Evolutionary conservation across 2,113 vertebrate species (phyloP), one percentile per base, ranked within the genome.

Genomic region (Gnathonemus echidnorhynchus): DNA sequence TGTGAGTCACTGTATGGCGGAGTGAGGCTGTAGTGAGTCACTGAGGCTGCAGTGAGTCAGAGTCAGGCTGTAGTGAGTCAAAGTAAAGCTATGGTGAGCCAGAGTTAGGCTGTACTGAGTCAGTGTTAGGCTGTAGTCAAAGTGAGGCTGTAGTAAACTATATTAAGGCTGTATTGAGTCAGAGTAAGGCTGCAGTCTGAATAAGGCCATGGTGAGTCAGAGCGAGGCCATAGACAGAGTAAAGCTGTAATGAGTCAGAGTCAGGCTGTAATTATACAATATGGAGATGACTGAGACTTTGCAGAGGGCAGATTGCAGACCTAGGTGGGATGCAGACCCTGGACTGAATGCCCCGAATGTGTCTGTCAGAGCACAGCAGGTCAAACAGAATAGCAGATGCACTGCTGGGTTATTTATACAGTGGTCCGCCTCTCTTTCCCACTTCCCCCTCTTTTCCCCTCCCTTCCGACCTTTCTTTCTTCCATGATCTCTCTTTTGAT

Each of bases 331-430:
- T 90, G 91, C 91, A 90, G 66, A 80, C 19, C 19, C 58, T 42
- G 46, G 21, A 58, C 42, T 35, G 46, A n/a, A 66, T 5, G 35
- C 74, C 74, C 87, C 4, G 17, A 42, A 52, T 48, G 58, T 39
- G 53, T 53, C 45, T 86, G 86, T 48, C 49, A 35, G 74, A 19
- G 48, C 50, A 77, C 66, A 62, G 84, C 80, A 80, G 49, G 88
- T 87, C 85, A 91, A 91, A 91, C 84, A 87, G 90, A 88, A 87
- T 91, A 31, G 53, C 11, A 80, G 90, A 83, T 89, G 50, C 46
- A n/a, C 48, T 35, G 52, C 42, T 56, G 39, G 49, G 86, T 91
- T 91, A 91, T 91, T 89, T 48, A 91, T 80, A 19, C n/a, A 1
- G 39, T 11, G 9, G 42, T 4, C 85, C 24, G 13, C 87, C 53